These are phyloP conservation scores for Carassius carassius DNA, from an alignment of 2,113 vertebrate species.

Conservation along the genomic window DNA sequence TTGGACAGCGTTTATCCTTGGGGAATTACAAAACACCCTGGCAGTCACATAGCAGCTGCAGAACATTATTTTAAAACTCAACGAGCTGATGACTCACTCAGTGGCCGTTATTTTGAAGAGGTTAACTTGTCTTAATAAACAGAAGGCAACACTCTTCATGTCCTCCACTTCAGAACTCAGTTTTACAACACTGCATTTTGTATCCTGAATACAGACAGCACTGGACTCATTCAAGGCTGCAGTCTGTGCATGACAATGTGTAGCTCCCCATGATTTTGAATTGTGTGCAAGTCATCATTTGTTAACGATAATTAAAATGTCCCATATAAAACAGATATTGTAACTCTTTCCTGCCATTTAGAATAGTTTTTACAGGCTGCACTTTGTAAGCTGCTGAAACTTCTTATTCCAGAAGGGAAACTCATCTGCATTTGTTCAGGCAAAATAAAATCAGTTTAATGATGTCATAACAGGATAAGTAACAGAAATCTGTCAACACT, in stretches of 20 bases:
- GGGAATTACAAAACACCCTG: neutral
- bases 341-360: slow-evolving; percentile 50
- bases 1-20: neutral
- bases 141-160: neutral
- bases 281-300: slow-evolving; percentile 52
- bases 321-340: slow-evolving; percentile 57
- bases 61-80: neutral
- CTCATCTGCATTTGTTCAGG: neutral
- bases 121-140: neutral
- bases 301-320: slow-evolving; percentile 60
- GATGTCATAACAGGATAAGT: slow-evolving; percentile 3
- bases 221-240: neutral
- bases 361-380: slow-evolving; percentile 35
- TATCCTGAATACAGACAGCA: neutral
- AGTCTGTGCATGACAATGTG: slow-evolving; percentile 45
- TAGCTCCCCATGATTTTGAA: slow-evolving; percentile 43
- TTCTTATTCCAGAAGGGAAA: neutral
- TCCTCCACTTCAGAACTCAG: neutral
- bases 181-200: neutral
- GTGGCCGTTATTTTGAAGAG: neutral
- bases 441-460: neutral
- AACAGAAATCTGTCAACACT: neutral
- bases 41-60: neutral
- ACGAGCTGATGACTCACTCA: slow-evolving; percentile 11
- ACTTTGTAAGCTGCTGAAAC: slow-evolving; percentile 25